phyloP scores from a whole-genome alignment of 2,113 vertebrate species.

The Pyxicephalus adspersus region DNA sequence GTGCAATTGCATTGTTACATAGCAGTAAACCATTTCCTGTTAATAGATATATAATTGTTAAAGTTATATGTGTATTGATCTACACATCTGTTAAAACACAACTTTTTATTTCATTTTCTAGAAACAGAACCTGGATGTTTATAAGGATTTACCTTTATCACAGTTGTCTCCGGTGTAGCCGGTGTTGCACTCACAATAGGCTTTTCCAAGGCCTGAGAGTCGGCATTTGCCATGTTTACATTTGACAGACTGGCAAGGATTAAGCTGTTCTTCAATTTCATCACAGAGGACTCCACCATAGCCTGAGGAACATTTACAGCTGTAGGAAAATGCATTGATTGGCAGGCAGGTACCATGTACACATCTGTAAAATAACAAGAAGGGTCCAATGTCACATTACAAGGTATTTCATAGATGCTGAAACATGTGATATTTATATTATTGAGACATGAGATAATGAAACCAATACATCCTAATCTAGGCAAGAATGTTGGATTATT shows the following conservation, averaged over 20 bases:
- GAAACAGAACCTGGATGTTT: background rate
- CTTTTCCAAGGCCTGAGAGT: conserved; percentile 89
- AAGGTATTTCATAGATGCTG: no score
- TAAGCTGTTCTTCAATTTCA: conserved; percentile 83
- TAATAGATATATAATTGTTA: no score
- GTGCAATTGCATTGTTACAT: no score
- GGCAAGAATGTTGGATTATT: no score
- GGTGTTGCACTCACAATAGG: conserved; percentile 93
- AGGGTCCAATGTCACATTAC: conserved; percentile 36
- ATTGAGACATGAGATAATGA: no score
- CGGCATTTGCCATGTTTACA: conserved; percentile 95
- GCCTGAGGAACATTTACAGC: conserved; percentile 93
- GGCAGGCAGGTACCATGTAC: conserved; percentile 91
- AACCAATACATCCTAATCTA: no score
- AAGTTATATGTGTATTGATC: no score
- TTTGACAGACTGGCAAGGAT: conserved; percentile 84
- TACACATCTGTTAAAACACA: no score
- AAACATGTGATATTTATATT: no score
- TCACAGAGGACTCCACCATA: conserved; percentile 92
- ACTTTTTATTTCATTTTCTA: no score
- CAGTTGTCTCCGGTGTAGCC: conserved; percentile 93
- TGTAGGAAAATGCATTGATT: conserved; percentile 98
- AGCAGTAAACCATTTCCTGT: no score
- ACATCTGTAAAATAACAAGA: conserved; percentile 76
- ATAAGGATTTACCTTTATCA: conserved; percentile 82